Conservation (phyloP, 2,888 invertebrate genomes). For the Drosophila hawaiiensis region DNA sequence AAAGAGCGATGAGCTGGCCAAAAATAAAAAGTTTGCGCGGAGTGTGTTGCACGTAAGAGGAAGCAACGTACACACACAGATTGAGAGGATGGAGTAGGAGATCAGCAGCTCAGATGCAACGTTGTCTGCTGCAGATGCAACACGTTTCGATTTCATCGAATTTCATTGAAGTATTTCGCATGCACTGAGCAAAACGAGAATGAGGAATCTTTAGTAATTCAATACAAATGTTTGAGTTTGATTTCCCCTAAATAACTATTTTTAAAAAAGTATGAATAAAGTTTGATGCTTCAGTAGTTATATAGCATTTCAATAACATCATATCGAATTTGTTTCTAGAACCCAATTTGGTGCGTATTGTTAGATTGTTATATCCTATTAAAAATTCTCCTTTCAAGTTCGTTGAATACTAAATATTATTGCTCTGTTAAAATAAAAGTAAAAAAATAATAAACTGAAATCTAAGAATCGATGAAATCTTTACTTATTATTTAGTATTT, state of each 20-base stretch:
- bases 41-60: not conserved
- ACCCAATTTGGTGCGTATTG: not conserved
- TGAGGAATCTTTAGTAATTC: constrained; percentile 8
- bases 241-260: not conserved
- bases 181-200: constrained; percentile 51
- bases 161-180: constrained; percentile 47
- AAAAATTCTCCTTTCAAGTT: not conserved
- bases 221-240: not conserved
- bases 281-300: not conserved
- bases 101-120: constrained; percentile 13
- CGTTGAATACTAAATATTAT: not conserved
- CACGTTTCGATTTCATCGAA: constrained; percentile 68
- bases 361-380: no score
- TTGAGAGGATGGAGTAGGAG: not conserved
- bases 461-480: not conserved
- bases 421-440: not conserved
- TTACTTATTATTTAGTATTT: not conserved
- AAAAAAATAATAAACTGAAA: not conserved
- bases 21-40: not conserved
- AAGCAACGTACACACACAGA: not conserved
- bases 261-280: not conserved
- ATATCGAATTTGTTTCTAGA: not conserved
- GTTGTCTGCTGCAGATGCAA: constrained; percentile 28
- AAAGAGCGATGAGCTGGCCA: constrained; percentile 53
- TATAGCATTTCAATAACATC: not conserved